phyloP scores from a whole-genome alignment of 2,888 invertebrate genomes.

The Drosophila eohydei region DNA sequence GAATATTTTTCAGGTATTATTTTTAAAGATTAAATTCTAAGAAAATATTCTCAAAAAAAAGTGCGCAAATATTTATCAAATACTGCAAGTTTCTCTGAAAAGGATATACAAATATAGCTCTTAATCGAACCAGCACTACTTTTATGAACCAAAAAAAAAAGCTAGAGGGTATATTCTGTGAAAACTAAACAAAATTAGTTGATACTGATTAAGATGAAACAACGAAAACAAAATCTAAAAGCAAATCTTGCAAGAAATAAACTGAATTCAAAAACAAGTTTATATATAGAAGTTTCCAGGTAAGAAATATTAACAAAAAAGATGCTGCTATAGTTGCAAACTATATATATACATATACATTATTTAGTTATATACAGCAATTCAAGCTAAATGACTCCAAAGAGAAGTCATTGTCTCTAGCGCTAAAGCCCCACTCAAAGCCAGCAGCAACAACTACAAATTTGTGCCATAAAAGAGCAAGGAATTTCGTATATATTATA shows the following conservation, averaged over 20 bases:
- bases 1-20: no score
- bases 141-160: no score
- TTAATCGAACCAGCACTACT: no score
- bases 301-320: not conserved
- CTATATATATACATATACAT: not conserved
- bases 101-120: no score
- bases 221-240: not conserved
- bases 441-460: not conserved
- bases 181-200: not conserved
- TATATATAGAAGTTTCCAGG: not conserved
- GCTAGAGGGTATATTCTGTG: no score
- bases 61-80: no score
- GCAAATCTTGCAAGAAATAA: not conserved
- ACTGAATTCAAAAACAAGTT: not conserved
- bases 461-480: not conserved
- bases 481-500: slow-evolving; percentile 7
- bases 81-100: no score
- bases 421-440: not conserved
- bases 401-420: not conserved
- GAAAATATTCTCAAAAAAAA: no score
- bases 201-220: not conserved
- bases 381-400: slow-evolving; percentile 1
- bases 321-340: not conserved
- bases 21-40: no score
- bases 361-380: not conserved